Conservation (phyloP, 2,113 vertebrate species). For the Craseonycteris thonglongyai region DNA sequence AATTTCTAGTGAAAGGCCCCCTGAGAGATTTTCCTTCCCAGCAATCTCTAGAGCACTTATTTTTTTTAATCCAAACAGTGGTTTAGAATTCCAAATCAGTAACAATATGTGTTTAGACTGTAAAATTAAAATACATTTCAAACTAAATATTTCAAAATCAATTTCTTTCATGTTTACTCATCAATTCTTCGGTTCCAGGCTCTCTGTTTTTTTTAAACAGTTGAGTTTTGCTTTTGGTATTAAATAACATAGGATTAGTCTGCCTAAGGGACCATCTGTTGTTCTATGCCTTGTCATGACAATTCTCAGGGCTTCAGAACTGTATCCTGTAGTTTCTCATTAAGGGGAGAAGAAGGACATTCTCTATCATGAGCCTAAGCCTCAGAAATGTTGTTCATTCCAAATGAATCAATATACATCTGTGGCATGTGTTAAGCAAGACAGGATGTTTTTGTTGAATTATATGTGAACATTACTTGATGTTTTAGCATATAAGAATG, state of each 20-base stretch:
- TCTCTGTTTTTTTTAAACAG: slow-evolving; percentile 43
- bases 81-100: slow-evolving; percentile 62
- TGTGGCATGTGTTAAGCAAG: slow-evolving; percentile 11
- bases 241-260: slow-evolving; percentile 46
- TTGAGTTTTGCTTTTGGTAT: slow-evolving; percentile 55
- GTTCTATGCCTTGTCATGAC: slow-evolving; percentile 2
- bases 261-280: slow-evolving; percentile 52
- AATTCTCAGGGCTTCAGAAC: not conserved
- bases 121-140: slow-evolving; percentile 59
- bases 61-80: slow-evolving; percentile 50
- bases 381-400: not conserved
- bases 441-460: slow-evolving; percentile 29
- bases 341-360: not conserved
- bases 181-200: slow-evolving; percentile 45
- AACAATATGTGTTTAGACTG: slow-evolving; percentile 53
- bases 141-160: slow-evolving; percentile 64
- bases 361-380: not conserved
- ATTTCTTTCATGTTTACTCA: slow-evolving; percentile 65
- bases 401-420: not conserved
- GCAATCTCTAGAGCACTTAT: slow-evolving; percentile 53
- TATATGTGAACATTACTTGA: not conserved
- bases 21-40: slow-evolving; percentile 54
- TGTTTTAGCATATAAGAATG: not conserved
- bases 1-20: slow-evolving; percentile 44
- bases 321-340: not conserved